Evolutionary conservation across 37 sponge, comb jelly and placozoan species (phyloP), one percentile per base, ranked within the genome.

Genomic region (Mnemiopsis leidyi): DNA sequence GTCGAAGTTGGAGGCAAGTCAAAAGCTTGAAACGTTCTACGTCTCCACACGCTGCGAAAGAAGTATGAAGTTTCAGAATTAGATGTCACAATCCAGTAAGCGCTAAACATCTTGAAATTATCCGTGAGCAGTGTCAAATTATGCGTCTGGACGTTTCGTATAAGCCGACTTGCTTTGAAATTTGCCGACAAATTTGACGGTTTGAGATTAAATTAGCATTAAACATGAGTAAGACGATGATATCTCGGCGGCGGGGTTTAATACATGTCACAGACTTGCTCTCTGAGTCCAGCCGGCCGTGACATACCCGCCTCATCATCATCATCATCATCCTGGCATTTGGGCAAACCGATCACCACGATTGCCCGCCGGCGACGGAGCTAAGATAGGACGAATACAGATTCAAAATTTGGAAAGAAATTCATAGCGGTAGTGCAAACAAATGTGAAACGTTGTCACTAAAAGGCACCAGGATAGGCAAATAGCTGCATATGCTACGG

Each of bases 141-240:
- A 69, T 69, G 73, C 73, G 73, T 69, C 73, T 69, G 73, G 73
- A 25, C 73, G 24, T 21, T 69, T 69, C 73, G 24, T 69, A 25
- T 69, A 69, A 3, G 29, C 73, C 29, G 73, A 69, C 73, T 69
- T 25, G 73, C 73, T 69, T 69, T 69, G 73, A 69, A 69, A 69
- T 69, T 69, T 69, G 73, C 73, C 73, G 73, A 69, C 73, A 69
- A 69, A 69, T 69, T 69, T 69, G 73, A 69, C 73, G 73, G 24
- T 25, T 69, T 21, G 29, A 69, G 73, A 69, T 69, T 69, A 69
- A 69, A 69, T 69, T 69, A 69, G 73, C 73, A 69, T 69, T 69
- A 69, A 69, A 69, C 73, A 69, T 21, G 73, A 5, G 73, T 25
- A 69, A 69, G 61, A 48, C 61, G 61, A 48, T 48, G 61, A 48